These are phyloP conservation scores for Paguma larvata DNA, from an alignment of 2,797 vertebrate species.

Conservation along the genomic window DNA sequence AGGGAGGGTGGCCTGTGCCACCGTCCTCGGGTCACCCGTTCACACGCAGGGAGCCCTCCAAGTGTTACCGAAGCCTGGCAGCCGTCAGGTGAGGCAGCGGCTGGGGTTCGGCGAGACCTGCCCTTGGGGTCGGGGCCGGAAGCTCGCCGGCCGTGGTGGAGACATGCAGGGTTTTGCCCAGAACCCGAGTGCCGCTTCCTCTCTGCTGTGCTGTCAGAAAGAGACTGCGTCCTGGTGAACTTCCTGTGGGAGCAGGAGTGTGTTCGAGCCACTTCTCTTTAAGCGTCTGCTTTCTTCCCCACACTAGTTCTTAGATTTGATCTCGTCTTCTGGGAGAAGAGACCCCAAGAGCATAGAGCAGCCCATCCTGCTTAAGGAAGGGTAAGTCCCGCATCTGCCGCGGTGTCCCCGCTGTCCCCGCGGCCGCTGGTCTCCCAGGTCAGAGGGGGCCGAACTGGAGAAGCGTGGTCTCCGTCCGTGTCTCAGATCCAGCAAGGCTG, in stretches of 20 bases:
- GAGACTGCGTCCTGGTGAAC: fast-evolving
- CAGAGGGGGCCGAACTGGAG: not conserved
- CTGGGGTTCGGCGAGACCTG: not conserved
- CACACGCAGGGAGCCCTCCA: not conserved
- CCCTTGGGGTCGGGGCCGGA: fast-evolving
- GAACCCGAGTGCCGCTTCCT: not conserved
- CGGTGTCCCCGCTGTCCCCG: fast-evolving
- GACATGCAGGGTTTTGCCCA: not conserved
- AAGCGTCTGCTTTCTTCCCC: slow-evolving; percentile 51
- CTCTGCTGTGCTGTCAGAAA: too few relatives aligned
- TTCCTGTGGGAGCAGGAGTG: fast-evolving
- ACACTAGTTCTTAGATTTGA: slow-evolving; percentile 96
- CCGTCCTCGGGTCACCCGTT: not conserved
- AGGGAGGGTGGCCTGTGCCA: not conserved
- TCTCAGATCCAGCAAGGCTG: not conserved
- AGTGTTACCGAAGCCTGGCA: too few relatives aligned
- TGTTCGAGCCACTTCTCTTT: fast-evolving
- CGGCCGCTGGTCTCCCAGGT: not conserved
- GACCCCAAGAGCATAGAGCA: slow-evolving; percentile 98
- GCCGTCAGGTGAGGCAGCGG: too few relatives aligned
- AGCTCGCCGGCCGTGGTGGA: not conserved
- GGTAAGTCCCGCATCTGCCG: slow-evolving; percentile 89
- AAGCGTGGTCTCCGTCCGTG: not conserved
- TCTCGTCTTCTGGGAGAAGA: slow-evolving; percentile 98
- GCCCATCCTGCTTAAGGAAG: slow-evolving; percentile 98